Evolutionary conservation across 1,140 invertebrate species (phyloP), one percentile per base, ranked within the genome.

Genomic region (Lethocerus indicus): DNA sequence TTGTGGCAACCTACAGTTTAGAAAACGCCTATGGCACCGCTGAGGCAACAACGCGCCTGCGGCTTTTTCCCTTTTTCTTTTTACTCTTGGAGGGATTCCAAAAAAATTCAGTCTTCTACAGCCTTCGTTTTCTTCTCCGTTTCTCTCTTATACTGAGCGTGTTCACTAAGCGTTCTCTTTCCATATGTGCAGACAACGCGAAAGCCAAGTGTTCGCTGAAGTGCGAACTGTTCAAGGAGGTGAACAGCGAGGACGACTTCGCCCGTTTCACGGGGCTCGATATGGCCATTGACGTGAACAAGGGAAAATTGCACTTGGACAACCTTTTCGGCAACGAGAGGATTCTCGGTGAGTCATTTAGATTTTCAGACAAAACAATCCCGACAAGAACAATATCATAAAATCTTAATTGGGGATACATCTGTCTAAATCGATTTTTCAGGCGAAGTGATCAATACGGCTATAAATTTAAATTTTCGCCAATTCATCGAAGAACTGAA

Each of bases 281-380:
- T 52, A n/a, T n/a, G n/a, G n/a, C n/a, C n/a, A 65, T 79, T 39
- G 59, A 61, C 23, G 65, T 80, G 4, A 70, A 68, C 18, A 68
- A 71, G 26, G 78, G 77, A 32, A 59, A 56, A 1, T 55, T 80
- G 14, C 58, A 62, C n/a, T 57, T 82, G 0, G 68, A 76, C 0
- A 79, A 79, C 61, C 62, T 79, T 1, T 79, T 79, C 41, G 70
- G 70, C n/a, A 75, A 73, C 6, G 75, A 79, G 45, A 70, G 70
- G 55, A 56, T 65, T 6, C 54, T 74, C 41, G 67, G 64, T 66
- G 56, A 59, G 60, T 58, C n/a, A n/a, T n/a, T n/a, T n/a, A n/a
- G n/a, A n/a, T n/a, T n/a, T n/a, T n/a, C n/a, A n/a, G n/a, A n/a
- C n/a, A n/a, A n/a, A n/a, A n/a, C n/a, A n/a, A n/a, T n/a, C n/a